Base-by-base conservation (phyloP, 2,888 invertebrate species). In the Epistrophe grossulariae region DNA sequence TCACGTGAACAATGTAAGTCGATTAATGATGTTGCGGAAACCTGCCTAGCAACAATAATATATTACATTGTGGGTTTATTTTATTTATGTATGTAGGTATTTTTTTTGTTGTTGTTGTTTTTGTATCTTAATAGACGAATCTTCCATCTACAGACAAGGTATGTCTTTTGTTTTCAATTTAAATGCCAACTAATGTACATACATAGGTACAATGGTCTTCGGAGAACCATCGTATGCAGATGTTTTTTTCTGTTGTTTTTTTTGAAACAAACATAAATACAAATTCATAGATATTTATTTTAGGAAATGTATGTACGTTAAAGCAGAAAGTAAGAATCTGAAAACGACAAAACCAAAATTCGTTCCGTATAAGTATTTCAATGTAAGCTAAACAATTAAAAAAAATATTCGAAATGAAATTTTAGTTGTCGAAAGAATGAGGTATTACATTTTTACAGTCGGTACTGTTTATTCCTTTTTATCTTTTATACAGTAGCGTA, bases 11-110 rank as follows among this genome's bases (percentile, higher is more conserved):
- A 60, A 80, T 74, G 74, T 70, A 70, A 71, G 13, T 17, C 45
- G 45, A 52, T 74, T 76, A 55, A 81, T 74, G 52, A 70, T 73
- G 48, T 52, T 52, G 6, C 50, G n/a, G n/a, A 78, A 84, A 79
- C 74, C 50, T 79, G 71, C 74, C 62, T 62, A 62, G 28, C 73
- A 79, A 68, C 78, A 52, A 52, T n/a, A 72, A 64, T 9, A 40
- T 68, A 59, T 45, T 4, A 4, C 31, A 7, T 66, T 24, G 19
- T 62, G 4, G 6, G 15, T 19, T 24, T 43, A 24, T 19, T 19
- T 24, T 19, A 38, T 60, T 28, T 19, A 31, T 52, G 9, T 35
- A 35, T 9, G 4, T 7, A 7, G 2, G 7, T 31, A 35, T 35
- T 59, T 31, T 24, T 24, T 24, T 24, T 24, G 1, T 24, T 24